Evolutionary conservation across 2,888 invertebrate genomes (phyloP).

Genomic region (Thera britannica): DNA sequence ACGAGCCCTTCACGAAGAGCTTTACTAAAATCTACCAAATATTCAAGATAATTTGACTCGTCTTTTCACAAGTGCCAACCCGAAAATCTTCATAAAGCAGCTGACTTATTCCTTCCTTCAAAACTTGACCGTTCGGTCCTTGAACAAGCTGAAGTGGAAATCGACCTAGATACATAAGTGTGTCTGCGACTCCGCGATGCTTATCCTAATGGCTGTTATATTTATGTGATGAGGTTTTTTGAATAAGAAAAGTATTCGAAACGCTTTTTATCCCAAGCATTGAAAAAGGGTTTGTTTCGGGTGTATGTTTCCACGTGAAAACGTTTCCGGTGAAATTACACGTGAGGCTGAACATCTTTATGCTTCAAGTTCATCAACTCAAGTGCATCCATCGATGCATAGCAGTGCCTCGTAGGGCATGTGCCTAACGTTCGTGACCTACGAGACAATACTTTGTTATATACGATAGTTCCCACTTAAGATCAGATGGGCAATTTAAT

Average conservation of each 20-base stretch:
- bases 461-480: no score
- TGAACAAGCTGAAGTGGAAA: constrained; percentile 16
- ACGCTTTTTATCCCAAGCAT: no score
- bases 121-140: constrained; percentile 22
- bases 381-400: no score
- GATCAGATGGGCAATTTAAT: no score
- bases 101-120: constrained; percentile 26
- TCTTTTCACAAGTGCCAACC: constrained; percentile 22
- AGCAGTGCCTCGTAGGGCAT: no score
- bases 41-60: constrained; percentile 11
- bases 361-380: no score
- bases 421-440: no score
- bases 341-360: no score
- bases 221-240: neutral
- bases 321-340: no score
- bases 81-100: constrained; percentile 18
- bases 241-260: neutral
- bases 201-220: constrained; percentile 24
- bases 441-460: no score
- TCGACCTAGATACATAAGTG: constrained; percentile 32
- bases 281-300: no score
- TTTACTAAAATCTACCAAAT: neutral
- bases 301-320: no score
- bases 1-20: neutral
- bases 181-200: constrained; percentile 14